phyloP scores from a whole-genome alignment of 2,888 invertebrate species.

The Notodonta dromedarius region DNA sequence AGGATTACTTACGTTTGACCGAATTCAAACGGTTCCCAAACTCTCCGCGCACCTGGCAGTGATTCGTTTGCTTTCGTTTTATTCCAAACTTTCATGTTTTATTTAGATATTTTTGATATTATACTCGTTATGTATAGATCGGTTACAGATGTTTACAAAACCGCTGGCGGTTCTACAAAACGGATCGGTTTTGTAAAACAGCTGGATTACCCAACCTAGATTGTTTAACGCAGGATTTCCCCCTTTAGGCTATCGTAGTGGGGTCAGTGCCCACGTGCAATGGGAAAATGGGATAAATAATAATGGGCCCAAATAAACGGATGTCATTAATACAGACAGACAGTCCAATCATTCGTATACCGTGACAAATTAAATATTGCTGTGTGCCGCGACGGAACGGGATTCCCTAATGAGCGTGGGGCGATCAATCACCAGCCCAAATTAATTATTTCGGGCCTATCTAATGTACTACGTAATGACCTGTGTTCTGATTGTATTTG shows the following conservation, averaged over 20 bases:
- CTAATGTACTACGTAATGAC: slow-evolving; percentile 5
- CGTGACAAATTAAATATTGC: not conserved
- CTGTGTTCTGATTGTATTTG: not conserved
- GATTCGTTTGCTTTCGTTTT: not conserved
- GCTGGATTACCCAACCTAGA: too few relatives aligned
- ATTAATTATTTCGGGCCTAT: slow-evolving; percentile 46
- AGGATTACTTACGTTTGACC: slow-evolving; percentile 18
- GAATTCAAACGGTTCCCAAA: slow-evolving; percentile 11
- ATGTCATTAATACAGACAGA: not conserved
- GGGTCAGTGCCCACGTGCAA: too few relatives aligned
- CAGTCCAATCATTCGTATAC: not conserved
- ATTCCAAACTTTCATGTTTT: not conserved
- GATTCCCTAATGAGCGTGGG: slow-evolving; percentile 51
- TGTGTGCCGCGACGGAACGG: slow-evolving; percentile 28
- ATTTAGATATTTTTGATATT: too few relatives aligned
- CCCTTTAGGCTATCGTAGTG: too few relatives aligned
- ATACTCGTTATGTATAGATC: too few relatives aligned
- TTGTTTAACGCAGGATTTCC: too few relatives aligned
- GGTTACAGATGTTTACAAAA: too few relatives aligned
- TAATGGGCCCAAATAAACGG: too few relatives aligned
- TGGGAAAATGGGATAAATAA: too few relatives aligned
- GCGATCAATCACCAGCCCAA: slow-evolving; percentile 38
- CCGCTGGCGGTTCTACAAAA: too few relatives aligned
- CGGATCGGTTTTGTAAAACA: too few relatives aligned
- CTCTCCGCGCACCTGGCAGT: slow-evolving; percentile 15